A percentile compares a stretch with the other conserved stretches of the same genome.
Evolutionary conservation across 2,113 vertebrate species (phyloP).

Genomic region (Channa argus): DNA sequence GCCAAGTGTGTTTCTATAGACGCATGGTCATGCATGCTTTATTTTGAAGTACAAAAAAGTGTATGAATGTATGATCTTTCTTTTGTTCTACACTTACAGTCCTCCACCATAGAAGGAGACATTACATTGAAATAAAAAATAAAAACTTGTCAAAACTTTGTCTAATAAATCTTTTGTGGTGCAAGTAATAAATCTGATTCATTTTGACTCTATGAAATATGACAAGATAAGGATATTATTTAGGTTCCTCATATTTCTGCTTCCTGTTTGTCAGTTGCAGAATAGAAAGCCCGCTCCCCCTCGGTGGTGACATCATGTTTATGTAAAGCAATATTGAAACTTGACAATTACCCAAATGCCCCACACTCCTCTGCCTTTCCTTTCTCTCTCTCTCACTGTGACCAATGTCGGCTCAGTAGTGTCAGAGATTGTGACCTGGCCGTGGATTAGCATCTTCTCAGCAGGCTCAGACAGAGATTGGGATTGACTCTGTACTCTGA

Average conservation of each 20-base stretch:
- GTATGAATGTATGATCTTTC: not conserved
- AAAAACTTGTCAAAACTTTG: not conserved
- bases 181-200: not conserved
- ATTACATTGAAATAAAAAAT: conserved; percentile 3
- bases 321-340: not conserved
- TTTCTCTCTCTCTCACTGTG: not conserved
- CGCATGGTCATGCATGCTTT: not conserved
- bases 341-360: not conserved
- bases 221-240: not conserved
- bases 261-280: not conserved
- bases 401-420: not conserved
- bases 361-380: not conserved
- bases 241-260: not conserved
- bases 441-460: conserved; percentile 59
- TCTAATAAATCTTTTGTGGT: conserved; percentile 11
- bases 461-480: conserved; percentile 48
- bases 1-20: not conserved
- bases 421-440: conserved; percentile 42
- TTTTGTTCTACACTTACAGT: not conserved
- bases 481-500: conserved; percentile 63
- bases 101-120: not conserved
- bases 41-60: conserved; percentile 8
- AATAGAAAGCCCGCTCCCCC: not conserved
- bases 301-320: not conserved
- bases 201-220: not conserved